Percentiles rank a stretch among this genome's conserved stretches.
Evolutionary conservation across 2,113 vertebrate species (phyloP).

Genomic region (Colinus virginianus): DNA sequence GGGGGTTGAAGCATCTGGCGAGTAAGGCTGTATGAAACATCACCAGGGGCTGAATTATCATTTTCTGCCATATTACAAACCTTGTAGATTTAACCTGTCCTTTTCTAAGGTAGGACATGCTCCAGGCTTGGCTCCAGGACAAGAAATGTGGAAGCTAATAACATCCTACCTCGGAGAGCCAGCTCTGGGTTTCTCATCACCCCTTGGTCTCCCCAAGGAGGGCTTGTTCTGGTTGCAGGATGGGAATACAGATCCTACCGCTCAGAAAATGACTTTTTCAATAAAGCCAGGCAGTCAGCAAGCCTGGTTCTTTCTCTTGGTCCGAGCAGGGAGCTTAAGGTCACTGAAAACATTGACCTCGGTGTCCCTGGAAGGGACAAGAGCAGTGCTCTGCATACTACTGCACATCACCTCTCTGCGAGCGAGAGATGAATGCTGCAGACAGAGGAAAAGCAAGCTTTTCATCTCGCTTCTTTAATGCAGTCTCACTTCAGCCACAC

Average conservation of each 20-base stretch:
- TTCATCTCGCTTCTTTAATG: not conserved
- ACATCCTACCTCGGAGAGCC: not conserved
- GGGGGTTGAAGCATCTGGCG: conserved; percentile 33
- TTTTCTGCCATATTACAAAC: not conserved
- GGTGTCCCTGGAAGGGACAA: not conserved
- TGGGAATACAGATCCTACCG: not conserved
- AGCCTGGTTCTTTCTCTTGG: not conserved
- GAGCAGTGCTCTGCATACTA: fast-evolving
- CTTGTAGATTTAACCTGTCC: not conserved
- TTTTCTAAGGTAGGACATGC: fast-evolving
- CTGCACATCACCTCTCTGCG: not conserved
- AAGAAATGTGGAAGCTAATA: not conserved
- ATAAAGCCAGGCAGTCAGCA: not conserved
- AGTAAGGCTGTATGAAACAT: not conserved
- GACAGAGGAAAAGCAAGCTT: not conserved
- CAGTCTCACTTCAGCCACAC: not conserved
- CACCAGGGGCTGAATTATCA: not conserved
- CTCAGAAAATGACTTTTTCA: not conserved
- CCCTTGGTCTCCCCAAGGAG: not conserved
- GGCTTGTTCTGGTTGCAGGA: not conserved
- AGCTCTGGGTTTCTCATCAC: not conserved
- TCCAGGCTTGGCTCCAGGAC: fast-evolving
- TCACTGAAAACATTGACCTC: not conserved
- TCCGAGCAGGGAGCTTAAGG: not conserved
- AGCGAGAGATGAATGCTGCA: not conserved